Evolutionary conservation across 2,888 invertebrate species (phyloP).

Genomic region (Hipparchia semele): DNA sequence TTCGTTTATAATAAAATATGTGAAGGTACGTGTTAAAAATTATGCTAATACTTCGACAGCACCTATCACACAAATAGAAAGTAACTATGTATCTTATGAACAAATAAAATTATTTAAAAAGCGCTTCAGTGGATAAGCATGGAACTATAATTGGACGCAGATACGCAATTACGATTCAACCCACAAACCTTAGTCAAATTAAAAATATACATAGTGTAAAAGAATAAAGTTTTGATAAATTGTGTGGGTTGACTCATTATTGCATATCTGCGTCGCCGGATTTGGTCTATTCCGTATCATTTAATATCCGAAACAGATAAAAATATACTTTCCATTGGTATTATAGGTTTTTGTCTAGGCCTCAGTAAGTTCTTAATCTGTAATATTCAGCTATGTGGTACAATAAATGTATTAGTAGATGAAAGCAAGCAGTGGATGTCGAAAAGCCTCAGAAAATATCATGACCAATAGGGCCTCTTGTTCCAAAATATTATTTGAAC

Average conservation of each 20-base stretch:
- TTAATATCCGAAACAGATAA: slow-evolving; percentile 1
- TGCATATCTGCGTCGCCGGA: no score
- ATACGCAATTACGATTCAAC: no score
- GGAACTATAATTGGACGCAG: no score
- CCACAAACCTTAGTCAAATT: no score
- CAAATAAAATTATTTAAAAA: no score
- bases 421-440: slow-evolving; percentile 19
- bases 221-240: no score
- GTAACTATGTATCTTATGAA: no score
- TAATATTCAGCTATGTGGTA: slow-evolving; percentile 4
- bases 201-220: no score
- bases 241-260: no score
- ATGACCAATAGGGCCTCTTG: slow-evolving; percentile 33
- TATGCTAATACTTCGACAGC: neutral
- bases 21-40: neutral
- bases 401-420: slow-evolving; percentile 22
- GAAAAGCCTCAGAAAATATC: slow-evolving; percentile 27
- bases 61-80: neutral
- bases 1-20: neutral
- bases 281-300: no score
- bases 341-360: neutral
- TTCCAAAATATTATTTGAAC: slow-evolving; percentile 29
- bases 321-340: slow-evolving; percentile 5
- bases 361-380: slow-evolving; percentile 23
- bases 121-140: no score